Conservation (phyloP, 2,797 vertebrate species). For the Pelochelys cantorii region DNA sequence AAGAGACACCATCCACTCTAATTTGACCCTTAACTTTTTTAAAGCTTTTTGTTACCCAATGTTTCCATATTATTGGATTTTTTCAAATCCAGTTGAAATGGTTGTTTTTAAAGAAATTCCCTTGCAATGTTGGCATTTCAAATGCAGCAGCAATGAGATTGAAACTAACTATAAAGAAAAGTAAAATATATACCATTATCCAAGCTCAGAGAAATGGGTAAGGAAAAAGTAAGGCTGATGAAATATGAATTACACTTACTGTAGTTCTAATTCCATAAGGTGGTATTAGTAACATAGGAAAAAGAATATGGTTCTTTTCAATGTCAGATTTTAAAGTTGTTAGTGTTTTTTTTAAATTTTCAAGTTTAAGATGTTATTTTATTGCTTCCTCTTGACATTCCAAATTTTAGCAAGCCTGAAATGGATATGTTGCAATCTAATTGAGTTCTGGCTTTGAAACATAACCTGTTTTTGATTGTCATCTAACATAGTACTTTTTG, state of each 20-base stretch:
- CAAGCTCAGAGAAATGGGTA: constrained; percentile 2
- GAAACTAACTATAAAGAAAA: constrained; percentile 23
- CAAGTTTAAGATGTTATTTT: neutral
- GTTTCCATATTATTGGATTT: neutral
- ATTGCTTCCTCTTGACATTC: neutral
- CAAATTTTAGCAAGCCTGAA: constrained; percentile 10
- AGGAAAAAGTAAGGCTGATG: neutral
- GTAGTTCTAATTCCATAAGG: constrained; percentile 9
- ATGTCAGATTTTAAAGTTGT: fast-evolving
- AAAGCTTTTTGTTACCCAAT: neutral
- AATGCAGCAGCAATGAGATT: neutral
- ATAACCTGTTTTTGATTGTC: constrained; percentile 10
- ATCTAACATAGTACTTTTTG: neutral
- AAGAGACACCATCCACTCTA: neutral
- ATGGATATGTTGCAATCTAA: neutral
- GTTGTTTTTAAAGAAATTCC: constrained; percentile 13
- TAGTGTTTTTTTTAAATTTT: neutral
- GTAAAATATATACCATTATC: neutral
- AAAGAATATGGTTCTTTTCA: neutral
- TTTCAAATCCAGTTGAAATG: neutral
- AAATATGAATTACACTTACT: neutral
- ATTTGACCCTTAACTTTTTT: neutral
- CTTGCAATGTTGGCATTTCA: constrained; percentile 25
- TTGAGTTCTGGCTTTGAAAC: constrained; percentile 12
- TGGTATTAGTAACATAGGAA: neutral